Evolutionary conservation across 2,888 invertebrate genomes (phyloP).

Genomic region (Antheraea yamamai): DNA sequence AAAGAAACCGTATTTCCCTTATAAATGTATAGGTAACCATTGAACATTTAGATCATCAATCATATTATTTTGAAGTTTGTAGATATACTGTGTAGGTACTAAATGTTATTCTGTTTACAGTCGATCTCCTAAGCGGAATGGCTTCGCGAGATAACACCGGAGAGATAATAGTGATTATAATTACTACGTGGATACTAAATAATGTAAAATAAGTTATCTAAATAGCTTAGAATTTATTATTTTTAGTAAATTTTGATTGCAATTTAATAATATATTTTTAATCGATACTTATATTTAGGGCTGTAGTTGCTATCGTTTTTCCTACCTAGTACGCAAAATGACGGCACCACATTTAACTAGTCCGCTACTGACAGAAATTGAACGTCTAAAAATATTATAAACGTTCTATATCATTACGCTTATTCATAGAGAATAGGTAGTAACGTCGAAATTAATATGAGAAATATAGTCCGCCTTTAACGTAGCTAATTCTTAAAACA

Average conservation of each 20-base stretch:
- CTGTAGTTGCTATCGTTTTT: too few relatives aligned
- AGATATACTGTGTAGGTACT: neutral
- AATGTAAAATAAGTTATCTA: neutral
- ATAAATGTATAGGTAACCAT: neutral
- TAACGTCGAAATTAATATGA: too few relatives aligned
- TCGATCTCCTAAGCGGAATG: neutral
- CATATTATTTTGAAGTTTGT: slow-evolving; percentile 2
- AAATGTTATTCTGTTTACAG: slow-evolving; percentile 1
- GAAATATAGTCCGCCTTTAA: too few relatives aligned
- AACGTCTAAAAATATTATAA: neutral
- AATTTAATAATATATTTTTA: neutral
- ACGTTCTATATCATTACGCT: too few relatives aligned
- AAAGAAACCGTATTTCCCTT: neutral
- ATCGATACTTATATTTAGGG: too few relatives aligned
- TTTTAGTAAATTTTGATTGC: neutral
- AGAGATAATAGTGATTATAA: neutral
- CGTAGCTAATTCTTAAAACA: too few relatives aligned
- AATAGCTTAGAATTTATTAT: neutral
- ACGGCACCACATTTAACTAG: neutral
- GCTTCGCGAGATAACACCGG: slow-evolving; percentile 1
- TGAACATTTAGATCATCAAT: slow-evolving; percentile 5
- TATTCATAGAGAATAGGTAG: too few relatives aligned
- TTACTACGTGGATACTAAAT: neutral
- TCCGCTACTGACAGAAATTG: neutral
- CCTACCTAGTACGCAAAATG: neutral